phyloP scores from a whole-genome alignment of 1,140 invertebrate species.

The Apocrypta bakeri region DNA sequence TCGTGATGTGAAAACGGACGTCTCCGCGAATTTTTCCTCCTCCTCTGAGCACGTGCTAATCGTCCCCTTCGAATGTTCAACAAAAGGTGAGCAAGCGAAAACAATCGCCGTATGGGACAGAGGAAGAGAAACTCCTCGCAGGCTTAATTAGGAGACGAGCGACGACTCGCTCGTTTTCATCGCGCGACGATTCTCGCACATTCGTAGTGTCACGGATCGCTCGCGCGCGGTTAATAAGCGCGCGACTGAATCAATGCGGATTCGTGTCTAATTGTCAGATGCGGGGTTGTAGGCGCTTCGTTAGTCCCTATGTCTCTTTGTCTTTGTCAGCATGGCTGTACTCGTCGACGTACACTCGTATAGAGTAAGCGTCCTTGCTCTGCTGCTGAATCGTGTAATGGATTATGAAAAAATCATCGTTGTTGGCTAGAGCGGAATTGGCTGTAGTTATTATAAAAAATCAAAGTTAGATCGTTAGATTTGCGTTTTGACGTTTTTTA shows the following conservation, averaged over 20 bases:
- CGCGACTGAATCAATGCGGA: constrained; percentile 29
- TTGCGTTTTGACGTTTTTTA: too few species aligned
- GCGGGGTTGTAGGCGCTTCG: constrained; percentile 24
- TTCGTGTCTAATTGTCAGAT: constrained; percentile 40
- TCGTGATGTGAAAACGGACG: neutral
- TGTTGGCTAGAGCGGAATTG: too few species aligned
- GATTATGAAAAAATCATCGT: too few species aligned
- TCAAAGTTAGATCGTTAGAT: too few species aligned
- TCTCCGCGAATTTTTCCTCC: constrained; percentile 2
- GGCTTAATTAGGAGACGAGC: constrained; percentile 21
- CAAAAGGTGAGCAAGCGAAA: constrained; percentile 18
- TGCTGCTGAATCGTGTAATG: too few species aligned
- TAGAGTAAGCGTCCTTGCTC: too few species aligned
- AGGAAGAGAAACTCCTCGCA: neutral
- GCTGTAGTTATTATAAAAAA: too few species aligned
- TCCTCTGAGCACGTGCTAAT: neutral
- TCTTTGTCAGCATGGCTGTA: neutral
- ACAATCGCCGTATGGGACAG: neutral
- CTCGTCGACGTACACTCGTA: too few species aligned
- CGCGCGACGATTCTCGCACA: constrained; percentile 24
- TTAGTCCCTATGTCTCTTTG: constrained; percentile 9
- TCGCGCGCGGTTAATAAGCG: constrained; percentile 46
- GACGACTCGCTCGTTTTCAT: constrained; percentile 14
- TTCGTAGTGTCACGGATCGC: constrained; percentile 42
- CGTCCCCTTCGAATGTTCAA: constrained; percentile 23